Conservation (phyloP, 64 coral and sea anemone genomes). For the Pocillopora verrucosa region DNA sequence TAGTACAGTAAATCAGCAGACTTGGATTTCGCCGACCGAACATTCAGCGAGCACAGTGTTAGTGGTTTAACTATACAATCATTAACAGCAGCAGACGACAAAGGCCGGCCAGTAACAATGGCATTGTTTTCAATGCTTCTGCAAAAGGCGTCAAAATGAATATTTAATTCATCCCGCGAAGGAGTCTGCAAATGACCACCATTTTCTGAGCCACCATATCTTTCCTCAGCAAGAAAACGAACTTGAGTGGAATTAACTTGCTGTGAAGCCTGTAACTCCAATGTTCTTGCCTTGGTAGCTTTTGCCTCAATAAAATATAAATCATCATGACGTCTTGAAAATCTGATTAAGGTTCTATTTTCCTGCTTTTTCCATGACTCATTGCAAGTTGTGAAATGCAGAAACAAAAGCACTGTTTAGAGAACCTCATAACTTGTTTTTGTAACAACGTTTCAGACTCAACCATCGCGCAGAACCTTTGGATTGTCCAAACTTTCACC, state of each 20-base stretch:
- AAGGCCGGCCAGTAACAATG: constrained; percentile 1
- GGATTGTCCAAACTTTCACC: too few relatives aligned
- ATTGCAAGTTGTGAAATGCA: too few relatives aligned
- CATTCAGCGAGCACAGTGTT: constrained; percentile 16
- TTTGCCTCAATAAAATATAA: neutral
- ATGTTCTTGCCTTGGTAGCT: neutral
- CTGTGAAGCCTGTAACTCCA: neutral
- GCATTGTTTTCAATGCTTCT: neutral
- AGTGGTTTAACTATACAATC: constrained; percentile 10
- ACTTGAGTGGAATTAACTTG: constrained; percentile 11
- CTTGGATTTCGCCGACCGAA: constrained; percentile 13
- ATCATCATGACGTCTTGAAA: too few relatives aligned
- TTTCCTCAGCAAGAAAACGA: neutral
- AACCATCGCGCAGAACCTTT: too few relatives aligned
- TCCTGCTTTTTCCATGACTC: too few relatives aligned
- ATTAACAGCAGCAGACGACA: neutral
- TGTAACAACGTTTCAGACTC: too few relatives aligned
- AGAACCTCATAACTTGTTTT: too few relatives aligned
- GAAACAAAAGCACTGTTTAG: too few relatives aligned
- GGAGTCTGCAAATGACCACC: constrained; percentile 15
- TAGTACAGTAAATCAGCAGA: neutral
- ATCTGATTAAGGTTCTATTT: too few relatives aligned
- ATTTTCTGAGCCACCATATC: neutral
- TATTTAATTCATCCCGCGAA: constrained; percentile 4
- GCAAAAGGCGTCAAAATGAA: neutral